A percentile compares a stretch with the other conserved stretches of the same genome.
Evolutionary conservation across 2,888 invertebrate genomes (phyloP).

Genomic region (Lissonota sp.): DNA sequence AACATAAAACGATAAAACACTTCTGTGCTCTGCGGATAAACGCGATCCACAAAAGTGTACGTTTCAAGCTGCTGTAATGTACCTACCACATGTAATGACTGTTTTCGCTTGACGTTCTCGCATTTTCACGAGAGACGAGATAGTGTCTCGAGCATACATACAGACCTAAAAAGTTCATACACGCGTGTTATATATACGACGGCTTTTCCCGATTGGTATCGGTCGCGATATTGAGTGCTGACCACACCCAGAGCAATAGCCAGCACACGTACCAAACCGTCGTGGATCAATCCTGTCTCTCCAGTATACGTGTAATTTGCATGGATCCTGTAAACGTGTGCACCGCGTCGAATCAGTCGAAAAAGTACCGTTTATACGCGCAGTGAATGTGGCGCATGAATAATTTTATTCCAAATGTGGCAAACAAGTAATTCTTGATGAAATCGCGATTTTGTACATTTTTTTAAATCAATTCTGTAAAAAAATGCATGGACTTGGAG

Average conservation of each 20-base stretch:
- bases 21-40: slow-evolving; percentile 24
- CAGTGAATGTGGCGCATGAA: background rate
- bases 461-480: background rate
- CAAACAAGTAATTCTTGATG: background rate
- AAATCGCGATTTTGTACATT: background rate
- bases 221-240: slow-evolving; percentile 48
- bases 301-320: slow-evolving; percentile 23
- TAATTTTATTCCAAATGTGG: slow-evolving; percentile 10
- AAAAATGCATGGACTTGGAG: background rate
- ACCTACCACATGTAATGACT: slow-evolving; percentile 15
- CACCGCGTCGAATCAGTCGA: slow-evolving; percentile 6
- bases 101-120: slow-evolving; percentile 42
- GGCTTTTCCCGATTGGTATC: slow-evolving; percentile 73
- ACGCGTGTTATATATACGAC: slow-evolving; percentile 44
- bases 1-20: slow-evolving; percentile 78
- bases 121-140: slow-evolving; percentile 51
- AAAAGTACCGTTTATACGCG: background rate
- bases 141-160: too few species aligned
- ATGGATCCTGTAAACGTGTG: slow-evolving; percentile 9
- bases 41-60: slow-evolving; percentile 15
- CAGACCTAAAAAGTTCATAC: too few species aligned
- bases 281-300: slow-evolving; percentile 33
- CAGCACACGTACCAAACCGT: background rate
- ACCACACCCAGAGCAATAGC: slow-evolving; percentile 52
- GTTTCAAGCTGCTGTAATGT: slow-evolving; percentile 22